A percentile compares a stretch with the other conserved stretches of the same genome.
phyloP scores from a whole-genome alignment of 92 coral and sea anemone genomes.

The Anthopleura xanthogrammica region DNA sequence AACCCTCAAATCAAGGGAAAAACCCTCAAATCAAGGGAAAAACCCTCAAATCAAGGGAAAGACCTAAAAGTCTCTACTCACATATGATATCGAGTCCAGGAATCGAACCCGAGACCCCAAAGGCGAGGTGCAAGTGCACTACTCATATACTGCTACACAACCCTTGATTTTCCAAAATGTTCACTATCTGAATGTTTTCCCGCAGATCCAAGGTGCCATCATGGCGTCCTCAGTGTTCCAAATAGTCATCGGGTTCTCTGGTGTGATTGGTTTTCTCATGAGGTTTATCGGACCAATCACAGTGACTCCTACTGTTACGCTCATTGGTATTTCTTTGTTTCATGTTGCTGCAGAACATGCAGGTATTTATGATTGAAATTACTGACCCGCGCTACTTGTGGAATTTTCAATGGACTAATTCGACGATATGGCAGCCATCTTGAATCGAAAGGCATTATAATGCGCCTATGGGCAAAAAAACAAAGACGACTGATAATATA shows the following conservation, averaged over 20 bases:
- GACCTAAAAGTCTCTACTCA: neutral
- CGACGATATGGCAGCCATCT: too few species aligned
- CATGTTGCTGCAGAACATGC: constrained; percentile 66
- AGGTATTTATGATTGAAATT: constrained; percentile 35
- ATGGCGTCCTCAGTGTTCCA: constrained; percentile 87
- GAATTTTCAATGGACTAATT: too few species aligned
- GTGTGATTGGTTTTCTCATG: constrained; percentile 79
- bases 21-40: neutral
- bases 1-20: too few species aligned
- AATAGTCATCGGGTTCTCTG: constrained; percentile 79
- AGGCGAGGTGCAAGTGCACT: neutral
- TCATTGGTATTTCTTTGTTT: constrained; percentile 84
- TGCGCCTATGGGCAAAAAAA: too few species aligned
- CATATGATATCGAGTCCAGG: too few species aligned
- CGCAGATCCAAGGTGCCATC: constrained; percentile 94
- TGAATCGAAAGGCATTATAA: too few species aligned
- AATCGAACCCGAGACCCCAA: too few species aligned
- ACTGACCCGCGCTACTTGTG: too few species aligned
- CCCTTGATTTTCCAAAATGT: neutral
- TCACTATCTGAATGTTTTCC: neutral
- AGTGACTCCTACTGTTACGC: constrained; percentile 82
- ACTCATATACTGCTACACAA: neutral
- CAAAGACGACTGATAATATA: too few species aligned
- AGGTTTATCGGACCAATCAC: constrained; percentile 91
- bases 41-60: neutral